Percentiles rank a stretch among this genome's conserved stretches.
Conservation (phyloP, 30 jellyfish, hydroid and myxozoan genomes). For the Aurelia coerulea region DNA sequence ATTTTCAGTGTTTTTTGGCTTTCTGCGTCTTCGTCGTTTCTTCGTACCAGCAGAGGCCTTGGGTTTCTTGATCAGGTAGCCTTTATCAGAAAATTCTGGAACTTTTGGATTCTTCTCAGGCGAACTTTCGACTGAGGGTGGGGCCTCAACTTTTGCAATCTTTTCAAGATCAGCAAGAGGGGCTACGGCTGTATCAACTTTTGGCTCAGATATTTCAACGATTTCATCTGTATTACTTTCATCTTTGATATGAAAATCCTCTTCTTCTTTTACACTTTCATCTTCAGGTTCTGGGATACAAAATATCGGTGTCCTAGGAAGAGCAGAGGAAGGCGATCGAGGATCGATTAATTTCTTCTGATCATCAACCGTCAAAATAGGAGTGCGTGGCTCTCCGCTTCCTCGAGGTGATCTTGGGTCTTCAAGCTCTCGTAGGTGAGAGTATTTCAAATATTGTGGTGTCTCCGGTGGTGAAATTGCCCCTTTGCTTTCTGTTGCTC, state of each 20-base stretch:
- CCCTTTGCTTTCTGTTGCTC: constrained; percentile 76
- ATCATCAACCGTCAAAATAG: constrained; percentile 35
- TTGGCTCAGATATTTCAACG: not conserved
- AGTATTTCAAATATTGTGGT: constrained; percentile 83
- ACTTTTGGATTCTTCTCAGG: constrained; percentile 28
- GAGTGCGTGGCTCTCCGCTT: constrained; percentile 58
- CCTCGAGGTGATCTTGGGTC: constrained; percentile 92
- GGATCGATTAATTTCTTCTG: constrained; percentile 71
- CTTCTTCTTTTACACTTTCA: not conserved
- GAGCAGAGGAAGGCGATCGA: constrained; percentile 72
- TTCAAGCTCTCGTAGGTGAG: constrained; percentile 50
- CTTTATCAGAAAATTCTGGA: constrained; percentile 47
- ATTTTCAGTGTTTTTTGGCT: constrained; percentile 12
- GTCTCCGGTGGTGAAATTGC: constrained; percentile 74
- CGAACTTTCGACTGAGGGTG: constrained; percentile 50
- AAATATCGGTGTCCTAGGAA: constrained; percentile 86
- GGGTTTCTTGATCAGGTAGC: constrained; percentile 53
- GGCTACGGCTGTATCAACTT: not conserved
- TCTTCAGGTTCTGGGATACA: constrained; percentile 82
- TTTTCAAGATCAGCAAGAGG: not conserved
- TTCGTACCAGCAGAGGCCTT: not conserved
- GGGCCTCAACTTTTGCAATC: not conserved
- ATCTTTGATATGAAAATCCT: not conserved
- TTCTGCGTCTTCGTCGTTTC: constrained; percentile 49
- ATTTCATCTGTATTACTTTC: not conserved